phyloP scores from a whole-genome alignment of 2,888 invertebrate species.

The Plebejus anna region DNA sequence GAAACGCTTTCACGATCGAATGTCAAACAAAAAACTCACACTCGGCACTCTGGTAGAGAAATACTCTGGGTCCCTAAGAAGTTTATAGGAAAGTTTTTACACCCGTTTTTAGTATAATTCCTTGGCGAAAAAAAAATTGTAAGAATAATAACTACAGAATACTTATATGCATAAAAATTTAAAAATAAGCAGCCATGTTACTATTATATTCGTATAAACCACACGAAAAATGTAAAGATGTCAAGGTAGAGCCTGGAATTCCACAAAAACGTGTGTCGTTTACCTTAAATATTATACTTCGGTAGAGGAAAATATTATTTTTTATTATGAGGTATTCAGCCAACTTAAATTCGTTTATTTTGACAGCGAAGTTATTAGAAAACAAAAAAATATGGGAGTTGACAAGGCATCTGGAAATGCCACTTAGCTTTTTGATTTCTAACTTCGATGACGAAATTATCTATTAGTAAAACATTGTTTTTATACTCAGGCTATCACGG shows the following conservation, averaged over 20 bases:
- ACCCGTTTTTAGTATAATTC: not conserved
- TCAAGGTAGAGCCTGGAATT: not conserved
- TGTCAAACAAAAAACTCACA: no score
- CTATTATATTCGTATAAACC: not conserved
- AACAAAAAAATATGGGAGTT: no score
- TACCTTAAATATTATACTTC: not conserved
- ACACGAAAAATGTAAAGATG: slow-evolving; percentile 4
- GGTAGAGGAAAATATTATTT: not conserved
- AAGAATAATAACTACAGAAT: not conserved
- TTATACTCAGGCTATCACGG: no score
- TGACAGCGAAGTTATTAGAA: no score
- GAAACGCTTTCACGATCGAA: no score
- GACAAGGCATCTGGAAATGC: no score
- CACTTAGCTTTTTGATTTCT: no score
- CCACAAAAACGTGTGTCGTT: not conserved
- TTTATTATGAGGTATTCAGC: no score
- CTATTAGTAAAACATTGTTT: no score
- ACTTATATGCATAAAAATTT: no score
- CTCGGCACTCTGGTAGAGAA: not conserved
- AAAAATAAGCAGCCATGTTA: not conserved
- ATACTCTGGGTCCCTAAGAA: not conserved
- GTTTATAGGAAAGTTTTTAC: not conserved
- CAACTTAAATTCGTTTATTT: no score
- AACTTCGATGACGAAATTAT: no score
- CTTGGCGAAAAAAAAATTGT: not conserved